Base-by-base conservation (phyloP, 2,797 vertebrate species). In the Triplophysa yarkandensis region DNA sequence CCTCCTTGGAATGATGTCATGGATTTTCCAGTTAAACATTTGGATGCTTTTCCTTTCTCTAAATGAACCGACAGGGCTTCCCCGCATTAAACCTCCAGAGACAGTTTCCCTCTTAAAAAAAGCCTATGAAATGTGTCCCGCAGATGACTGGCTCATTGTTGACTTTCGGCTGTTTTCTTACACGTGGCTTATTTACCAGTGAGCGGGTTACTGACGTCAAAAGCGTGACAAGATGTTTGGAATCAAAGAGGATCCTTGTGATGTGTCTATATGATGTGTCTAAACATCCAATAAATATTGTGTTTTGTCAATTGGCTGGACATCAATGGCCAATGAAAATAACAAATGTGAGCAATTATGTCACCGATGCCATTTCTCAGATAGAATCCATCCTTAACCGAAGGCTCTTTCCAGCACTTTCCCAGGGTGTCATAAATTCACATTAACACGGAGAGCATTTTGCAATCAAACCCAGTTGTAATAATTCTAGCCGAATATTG, bases 231-330 rank as follows among this genome's bases (percentile, higher is more conserved):
- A 82, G 76, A 86, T 89, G 89, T 92, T 92, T 91, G 88, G 89
- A 91, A 91, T 89, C 88, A 85, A 86, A 86, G 80, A 85, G 86
- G 87, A 85, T 89, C 85, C 84, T 83, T 82, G 84, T 88, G 87
- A 88, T 87, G 86, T 86, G 88, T 85, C 76, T 87, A 85, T 89
- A 87, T 86, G 88, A 88, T 87, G 85, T 84, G 86, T 86, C 88
- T 90, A 89, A 91, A 87, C 88, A 88, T 86, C 84, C 87, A 91
- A 89, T 89, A 91, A 91, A 92, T 92, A 91, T 92, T 91, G 83
- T 82, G 85, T 86, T 85, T 70, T 68, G 86, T 85, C 81, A 43
- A 78, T 87, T 90, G 88, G 86, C 86, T 89, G 84, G 71, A 76
- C 76, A 75, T 75, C 71, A 71, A 50, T 75, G 68, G 63, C 28